Evolutionary conservation across 2,113 vertebrate genomes (phyloP), one percentile per base, ranked within the genome.

Genomic region (Callithrix jacchus): DNA sequence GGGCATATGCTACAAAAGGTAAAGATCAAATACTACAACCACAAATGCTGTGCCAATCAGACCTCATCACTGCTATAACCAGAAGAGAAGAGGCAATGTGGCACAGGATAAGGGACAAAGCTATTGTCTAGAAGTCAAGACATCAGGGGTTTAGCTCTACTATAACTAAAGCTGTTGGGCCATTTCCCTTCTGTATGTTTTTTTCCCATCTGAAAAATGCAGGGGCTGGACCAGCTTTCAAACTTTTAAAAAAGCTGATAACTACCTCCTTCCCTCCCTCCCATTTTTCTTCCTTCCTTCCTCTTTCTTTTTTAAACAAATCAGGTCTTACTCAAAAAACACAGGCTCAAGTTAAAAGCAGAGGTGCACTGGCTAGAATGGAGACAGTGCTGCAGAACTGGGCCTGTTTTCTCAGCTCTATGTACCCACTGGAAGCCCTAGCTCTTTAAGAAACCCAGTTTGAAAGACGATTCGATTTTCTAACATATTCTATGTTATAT

Each of bases 321-420:
- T 73, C 47, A 52, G 5, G 61, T 87, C 77, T 90, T 89, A 71
- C 11, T 89, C 68, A 66, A 87, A 64, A 47, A 77, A 16, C 16
- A 17, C 42, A 85, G 73, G 42, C 27, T 91, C 83, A 21, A n/a
- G 32, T 56, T 93, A 70, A 40, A 92, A 97, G 80, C 97, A 95
- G 61, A 74, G 70, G 45, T 58, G 52, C 27, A 30, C 45, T 45
- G 73, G 58, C 3, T 49, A 68, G 45, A 77, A 85, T 1, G 20
- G 35, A 94, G 30, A 13, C 45, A 58, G 71, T 10, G 61, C 18
- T n/a, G 87, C 12, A 32, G 45, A 73, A 66, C 1, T 3, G 17
- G 49, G 40, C 17, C 52, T 13, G 12, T 47, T 54, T 70, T 71
- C n/a, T 96, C 52, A 56, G 85, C 66, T 85, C 70, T 16, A 1